These are phyloP conservation scores for Takifugu flavidus DNA, from an alignment of 2,113 vertebrate species.

Conservation along the genomic window DNA sequence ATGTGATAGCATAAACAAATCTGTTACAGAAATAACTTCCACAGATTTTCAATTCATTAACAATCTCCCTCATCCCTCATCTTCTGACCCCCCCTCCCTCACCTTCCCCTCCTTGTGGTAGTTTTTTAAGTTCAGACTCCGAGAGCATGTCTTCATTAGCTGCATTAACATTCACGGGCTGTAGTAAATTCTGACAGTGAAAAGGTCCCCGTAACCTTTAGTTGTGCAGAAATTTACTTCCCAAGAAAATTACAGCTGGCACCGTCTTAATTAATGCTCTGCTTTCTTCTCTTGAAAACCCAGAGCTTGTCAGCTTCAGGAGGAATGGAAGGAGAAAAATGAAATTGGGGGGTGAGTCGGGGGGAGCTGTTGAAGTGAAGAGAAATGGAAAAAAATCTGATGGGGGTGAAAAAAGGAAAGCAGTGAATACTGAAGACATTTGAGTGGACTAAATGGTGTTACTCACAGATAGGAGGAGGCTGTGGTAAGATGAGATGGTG, in stretches of 20 bases:
- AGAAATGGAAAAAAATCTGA: constrained; percentile 22
- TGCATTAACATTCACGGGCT: constrained; percentile 99
- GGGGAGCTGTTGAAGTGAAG: constrained; percentile 54
- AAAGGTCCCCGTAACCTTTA: constrained; percentile 99
- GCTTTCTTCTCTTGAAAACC: constrained; percentile 99
- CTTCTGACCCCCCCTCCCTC: constrained; percentile 50
- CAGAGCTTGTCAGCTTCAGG: constrained; percentile 90
- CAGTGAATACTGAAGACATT: constrained; percentile 59
- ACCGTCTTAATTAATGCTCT: constrained; percentile 99
- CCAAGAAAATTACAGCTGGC: constrained; percentile 99
- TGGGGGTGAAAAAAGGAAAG: constrained; percentile 63
- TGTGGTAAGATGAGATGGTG: constrained; percentile 28
- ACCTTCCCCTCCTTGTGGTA: constrained; percentile 87
- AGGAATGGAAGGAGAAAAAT: constrained; percentile 69
- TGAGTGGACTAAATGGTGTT: constrained; percentile 77
- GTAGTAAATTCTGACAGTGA: constrained; percentile 99
- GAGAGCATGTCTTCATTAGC: constrained; percentile 99
- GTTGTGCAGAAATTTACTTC: constrained; percentile 99
- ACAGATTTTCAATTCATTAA: constrained; percentile 13
- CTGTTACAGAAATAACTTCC: constrained; percentile 11
- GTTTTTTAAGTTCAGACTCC: constrained; percentile 99
- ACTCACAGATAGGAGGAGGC: constrained; percentile 41
- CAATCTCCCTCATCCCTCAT: constrained; percentile 16
- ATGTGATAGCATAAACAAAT: constrained; percentile 19
- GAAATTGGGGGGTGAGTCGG: constrained; percentile 69